Base-by-base conservation (phyloP, 1,140 invertebrate genomes). In the Drosophila dunni region DNA sequence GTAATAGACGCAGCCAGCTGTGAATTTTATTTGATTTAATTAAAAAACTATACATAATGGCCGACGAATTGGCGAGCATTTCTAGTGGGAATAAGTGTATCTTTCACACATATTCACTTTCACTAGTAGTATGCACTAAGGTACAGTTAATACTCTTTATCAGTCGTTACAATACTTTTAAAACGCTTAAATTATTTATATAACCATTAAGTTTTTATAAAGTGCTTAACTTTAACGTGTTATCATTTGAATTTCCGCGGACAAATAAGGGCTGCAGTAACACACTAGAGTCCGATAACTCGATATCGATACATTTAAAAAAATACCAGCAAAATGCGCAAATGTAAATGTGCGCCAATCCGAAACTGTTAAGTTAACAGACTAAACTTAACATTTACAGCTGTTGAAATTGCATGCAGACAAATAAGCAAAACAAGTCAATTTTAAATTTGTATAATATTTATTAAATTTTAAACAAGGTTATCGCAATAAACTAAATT, bases 1-100 rank as follows among this genome's bases (percentile, higher is more conserved):
- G 62, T 44, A 56, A 62, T 68, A 46, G 53, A 53, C 70, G 72
- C 79, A 10, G 76, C 84, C 83, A 88, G 83, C 83, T 88, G 83
- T 83, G 83, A 88, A 68, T 86, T 86, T 86, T 83, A 86, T 86
- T 86, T 79, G 83, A 88, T 86, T 88, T 88, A 88, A 88, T 86
- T 86, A 83, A 86, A 86, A 44, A 63, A 78, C 29, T 36, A 71
- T 74, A 64, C 46, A 81, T 68, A 88, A 88, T 88, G 76, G 76
- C 64, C 62, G 53, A 66, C 69, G 66, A 64, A 66, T 64, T 65
- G 56, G 33, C 42, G 20, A 24, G n/a, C 56, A 69, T 42, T 45
- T 11, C 7, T 15, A 17, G 11, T n/a, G 40, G 4, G 4, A 24
- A 7, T 10, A 44, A 45, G 8, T 40, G 33, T 10, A 34, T 38